Base-by-base conservation (phyloP, 2,113 vertebrate species). In the Irena cyanogastra region DNA sequence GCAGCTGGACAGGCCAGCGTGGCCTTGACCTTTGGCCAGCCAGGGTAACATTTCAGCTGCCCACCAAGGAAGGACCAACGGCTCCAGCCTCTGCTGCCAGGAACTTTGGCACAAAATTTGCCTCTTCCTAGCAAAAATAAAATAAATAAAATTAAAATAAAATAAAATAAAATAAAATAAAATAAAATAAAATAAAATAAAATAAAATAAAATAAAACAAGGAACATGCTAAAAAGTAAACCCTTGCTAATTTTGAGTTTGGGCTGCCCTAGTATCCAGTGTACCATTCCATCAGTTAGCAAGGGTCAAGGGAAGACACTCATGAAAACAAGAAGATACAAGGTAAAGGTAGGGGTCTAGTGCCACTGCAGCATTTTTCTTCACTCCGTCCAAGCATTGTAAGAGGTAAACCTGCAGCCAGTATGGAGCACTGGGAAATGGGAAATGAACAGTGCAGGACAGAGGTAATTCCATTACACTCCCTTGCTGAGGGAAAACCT, bases 41-140 rank as follows among this genome's bases (percentile, higher is more conserved):
- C 70, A 45, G 53, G 7, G 37, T 14, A 88, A 41, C 18, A 39
- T 81, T 87, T 88, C 54, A 37, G 61, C 81, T 54, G 28, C 39
- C n/a, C 2, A 17, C 24, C 49, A 23, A 0, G 4, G 75, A 23
- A 0, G 4, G 75, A 24, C 23, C 0, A 0, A 33, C 0, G 0
- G 16, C 31, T 64, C 21, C 33, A n/a, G 42, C 64, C 10, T 31
- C 83, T 54, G 39, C 54, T 66, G 50, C 1, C 3, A 75, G 41
- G 17, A 70, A 39, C 26, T 18, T 60, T 7, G 0, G 57, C 41
- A 45, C 5, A 37, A 82, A 68, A 35, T 10, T 14, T 47, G 18
- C 19, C 33, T 49, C 31, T 28, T 75, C 47, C 31, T 59, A 76
- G 44, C 1, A 68, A 60, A 53, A 69, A 35, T 22, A 5, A 42